Conservation (phyloP, 2,888 invertebrate species). For the Notodonta ziczac region DNA sequence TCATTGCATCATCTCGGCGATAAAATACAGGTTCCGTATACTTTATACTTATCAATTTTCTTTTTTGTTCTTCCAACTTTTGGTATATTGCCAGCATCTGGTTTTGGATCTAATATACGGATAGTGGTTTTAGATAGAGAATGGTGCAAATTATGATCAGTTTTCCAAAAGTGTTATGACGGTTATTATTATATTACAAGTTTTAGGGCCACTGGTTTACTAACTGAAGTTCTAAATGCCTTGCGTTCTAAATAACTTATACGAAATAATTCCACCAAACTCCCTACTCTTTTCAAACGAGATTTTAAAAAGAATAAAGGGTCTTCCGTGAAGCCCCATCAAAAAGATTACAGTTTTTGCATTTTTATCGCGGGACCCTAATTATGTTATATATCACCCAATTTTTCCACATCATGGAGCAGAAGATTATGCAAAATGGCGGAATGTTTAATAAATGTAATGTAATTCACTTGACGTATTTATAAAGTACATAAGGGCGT, state of each 20-base stretch:
- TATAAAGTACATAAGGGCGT: background rate
- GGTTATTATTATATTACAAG: too few species aligned
- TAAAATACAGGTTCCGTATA: background rate
- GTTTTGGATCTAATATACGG: background rate
- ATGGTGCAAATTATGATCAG: too few species aligned
- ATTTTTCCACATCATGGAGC: conserved; percentile 32
- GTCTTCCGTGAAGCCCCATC: background rate
- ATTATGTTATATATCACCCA: conserved; percentile 35
- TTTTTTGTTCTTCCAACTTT: background rate
- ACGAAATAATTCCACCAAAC: too few species aligned
- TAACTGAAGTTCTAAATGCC: too few species aligned
- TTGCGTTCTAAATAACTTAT: too few species aligned
- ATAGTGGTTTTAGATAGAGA: background rate
- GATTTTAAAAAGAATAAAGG: background rate
- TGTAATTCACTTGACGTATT: conserved; percentile 13
- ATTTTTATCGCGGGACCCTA: conserved; percentile 26
- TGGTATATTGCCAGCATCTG: background rate
- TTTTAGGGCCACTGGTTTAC: too few species aligned
- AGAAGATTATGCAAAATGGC: conserved; percentile 38
- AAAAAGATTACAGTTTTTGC: conserved; percentile 28
- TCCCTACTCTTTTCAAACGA: too few species aligned
- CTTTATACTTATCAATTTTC: background rate
- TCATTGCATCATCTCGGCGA: conserved; percentile 9
- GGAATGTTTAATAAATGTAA: conserved; percentile 36
- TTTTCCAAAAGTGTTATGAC: too few species aligned